Percentiles rank a stretch among this genome's conserved stretches.
These are phyloP conservation scores for Pipistrellus nathusii DNA, from an alignment of 2,797 vertebrate genomes.

Conservation along the genomic window DNA sequence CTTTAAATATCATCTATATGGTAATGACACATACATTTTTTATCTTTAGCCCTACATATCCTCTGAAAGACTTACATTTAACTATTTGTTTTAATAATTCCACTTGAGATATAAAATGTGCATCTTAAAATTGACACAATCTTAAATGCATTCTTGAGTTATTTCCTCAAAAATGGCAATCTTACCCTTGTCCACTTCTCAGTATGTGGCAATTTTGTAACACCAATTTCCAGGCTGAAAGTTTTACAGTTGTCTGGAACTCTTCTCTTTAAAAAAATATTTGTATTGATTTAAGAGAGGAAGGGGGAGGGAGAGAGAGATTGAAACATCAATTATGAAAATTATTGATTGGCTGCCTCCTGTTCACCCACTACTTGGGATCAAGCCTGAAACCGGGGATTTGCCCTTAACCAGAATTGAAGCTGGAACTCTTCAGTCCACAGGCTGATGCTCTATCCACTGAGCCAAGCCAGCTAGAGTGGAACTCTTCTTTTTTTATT, in stretches of 20 bases:
- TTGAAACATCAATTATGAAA: too few relatives aligned
- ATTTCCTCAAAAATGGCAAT: not conserved
- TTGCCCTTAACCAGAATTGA: too few relatives aligned
- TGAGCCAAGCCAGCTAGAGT: too few relatives aligned
- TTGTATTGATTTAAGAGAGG: too few relatives aligned
- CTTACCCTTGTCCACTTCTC: not conserved
- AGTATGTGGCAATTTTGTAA: not conserved
- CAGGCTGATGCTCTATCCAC: too few relatives aligned
- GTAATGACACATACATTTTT: not conserved
- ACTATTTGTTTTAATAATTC: not conserved
- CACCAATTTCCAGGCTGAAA: not conserved
- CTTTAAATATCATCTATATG: not conserved
- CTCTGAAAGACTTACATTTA: slow-evolving; percentile 9
- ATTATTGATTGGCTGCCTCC: too few relatives aligned
- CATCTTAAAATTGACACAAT: not conserved
- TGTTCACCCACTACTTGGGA: too few relatives aligned
- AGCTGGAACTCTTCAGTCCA: too few relatives aligned
- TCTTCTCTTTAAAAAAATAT: not conserved
- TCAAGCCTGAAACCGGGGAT: too few relatives aligned
- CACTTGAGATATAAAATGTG: not conserved
- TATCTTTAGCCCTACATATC: not conserved
- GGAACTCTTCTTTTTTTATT: too few relatives aligned
- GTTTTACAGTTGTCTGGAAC: not conserved
- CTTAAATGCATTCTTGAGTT: not conserved
- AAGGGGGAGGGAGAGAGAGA: too few relatives aligned